Conservation (phyloP, 2,113 vertebrate genomes). For the Galbula dea region DNA sequence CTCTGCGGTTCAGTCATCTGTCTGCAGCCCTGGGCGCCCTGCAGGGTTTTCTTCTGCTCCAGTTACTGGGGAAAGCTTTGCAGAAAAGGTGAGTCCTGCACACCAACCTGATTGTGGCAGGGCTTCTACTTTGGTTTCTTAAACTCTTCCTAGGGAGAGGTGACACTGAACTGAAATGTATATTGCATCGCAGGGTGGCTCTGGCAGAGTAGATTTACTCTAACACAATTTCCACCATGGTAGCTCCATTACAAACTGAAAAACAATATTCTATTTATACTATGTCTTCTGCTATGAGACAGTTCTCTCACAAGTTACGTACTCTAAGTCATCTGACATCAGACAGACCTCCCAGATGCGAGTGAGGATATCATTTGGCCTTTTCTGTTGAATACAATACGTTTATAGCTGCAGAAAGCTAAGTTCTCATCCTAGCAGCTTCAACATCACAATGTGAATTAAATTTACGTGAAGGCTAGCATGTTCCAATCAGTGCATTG, state of each 20-base stretch:
- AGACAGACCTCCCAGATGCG: background rate
- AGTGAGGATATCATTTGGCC: background rate
- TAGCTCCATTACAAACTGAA: background rate
- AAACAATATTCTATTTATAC: background rate
- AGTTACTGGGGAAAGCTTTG: constrained; percentile 12
- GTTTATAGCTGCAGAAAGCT: background rate
- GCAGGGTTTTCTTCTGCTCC: constrained; percentile 54
- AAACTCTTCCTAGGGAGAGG: background rate
- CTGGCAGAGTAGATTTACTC: background rate
- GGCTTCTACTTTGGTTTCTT: background rate
- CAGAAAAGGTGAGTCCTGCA: background rate
- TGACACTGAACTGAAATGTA: background rate
- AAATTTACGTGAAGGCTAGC: background rate
- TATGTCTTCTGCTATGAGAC: background rate
- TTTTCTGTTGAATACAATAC: background rate
- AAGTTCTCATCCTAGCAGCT: background rate
- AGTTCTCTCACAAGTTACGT: background rate
- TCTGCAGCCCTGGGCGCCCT: background rate
- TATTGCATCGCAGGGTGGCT: background rate
- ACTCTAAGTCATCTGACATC: background rate
- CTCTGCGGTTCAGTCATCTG: background rate
- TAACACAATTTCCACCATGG: background rate
- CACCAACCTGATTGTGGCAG: background rate
- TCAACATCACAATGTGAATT: background rate
- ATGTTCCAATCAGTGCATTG: background rate